Base-by-base conservation (phyloP, 2,797 vertebrate genomes). In the Sebastiscus tertius region DNA sequence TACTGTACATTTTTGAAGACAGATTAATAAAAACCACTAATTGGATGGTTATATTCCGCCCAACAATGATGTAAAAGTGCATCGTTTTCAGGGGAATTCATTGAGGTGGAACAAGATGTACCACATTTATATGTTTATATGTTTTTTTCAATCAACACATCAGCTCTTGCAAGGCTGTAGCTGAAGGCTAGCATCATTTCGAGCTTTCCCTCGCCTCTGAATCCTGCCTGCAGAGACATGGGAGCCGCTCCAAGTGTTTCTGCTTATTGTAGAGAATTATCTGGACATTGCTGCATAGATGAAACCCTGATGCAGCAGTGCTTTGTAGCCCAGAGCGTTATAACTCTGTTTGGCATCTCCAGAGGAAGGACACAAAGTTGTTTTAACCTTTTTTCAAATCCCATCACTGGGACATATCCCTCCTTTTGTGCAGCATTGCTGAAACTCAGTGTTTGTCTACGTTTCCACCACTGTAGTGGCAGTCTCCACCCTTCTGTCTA, bases 371-470 rank as follows among this genome's bases (percentile, higher is more conserved):
- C 77, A 67, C 20, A 71, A 27, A 49, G 69, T 79, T 76, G 59
- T 79, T 79, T 39, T 60, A 67, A 75, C 70, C 78, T 61, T 78
- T 68, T 76, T 82, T 65, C 10, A 60, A 81, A 78, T 82, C 64
- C 71, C 64, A 49, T 68, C 26, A 4, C 33, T 61, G 74, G 74
- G 65, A 67, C 22, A 26, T 59, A 36, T 60, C 39, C 16, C 4
- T 61, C 46, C 24, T 56, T 56, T 36, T 49, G 26, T 69, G 61
- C 36, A 54, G 74, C 60, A 22, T 16, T 73, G 54, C 67, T 76
- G 59, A 62, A 74, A 82, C 68, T 63, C 54, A 18, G 5, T 75
- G 34, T 79, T 77, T 70, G 31, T 75, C 13, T 33, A 49, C 3
- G 8, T 20, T 49, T 49, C 16, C 18, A 49, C 39, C 56, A 16